Evolutionary conservation across 2,888 invertebrate genomes (phyloP), one percentile per base, ranked within the genome.

Genomic region (Ectemnius lituratus): DNA sequence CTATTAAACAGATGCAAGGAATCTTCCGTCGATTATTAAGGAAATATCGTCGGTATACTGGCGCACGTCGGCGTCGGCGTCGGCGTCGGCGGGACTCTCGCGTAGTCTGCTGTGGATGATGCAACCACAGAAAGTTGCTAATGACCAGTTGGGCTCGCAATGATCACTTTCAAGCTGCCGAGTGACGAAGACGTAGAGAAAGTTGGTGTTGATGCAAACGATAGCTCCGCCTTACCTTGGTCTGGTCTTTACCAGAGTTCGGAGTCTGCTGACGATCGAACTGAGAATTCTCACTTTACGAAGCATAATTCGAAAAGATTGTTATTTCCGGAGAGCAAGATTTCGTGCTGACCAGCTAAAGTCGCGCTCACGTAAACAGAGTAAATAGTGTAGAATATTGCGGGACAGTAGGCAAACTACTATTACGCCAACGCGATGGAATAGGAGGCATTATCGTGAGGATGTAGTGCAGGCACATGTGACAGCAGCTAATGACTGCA

Each of bases 111-210:
- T 23, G 23, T 23, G 58, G 45, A 49, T 79, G 82, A 82, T 69
- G 82, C 64, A 82, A 82, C 70, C 45, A 76, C 78, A 58, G 82
- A 82, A 82, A 82, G 82, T 78, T 58, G 69, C 63, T 80, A 76
- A 76, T 64, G 67, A 67, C 67, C 46, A 74, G 70, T 59, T 57
- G 18, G 18, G 37, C 8, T 13, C 16, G 56, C 27, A 20, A 56
- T 57, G 46, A 71, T 57, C 49, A 59, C 62, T 70, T 64, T 60
- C 61, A 57, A 62, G 49, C 64, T 52, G 5, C 60, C 52, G 45
- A 63, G 60, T 14, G 56, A 64, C 16, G 52, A 27, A 23, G 13
- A n/a, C 28, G 58, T 58, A 49, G 73, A 67, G 75, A 74, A 73
- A 79, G 64, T 70, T 66, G 2, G 8, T 56, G 23, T 52, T 49